Conservation (phyloP, 2,797 vertebrate species). For the Numenius phaeopus region DNA sequence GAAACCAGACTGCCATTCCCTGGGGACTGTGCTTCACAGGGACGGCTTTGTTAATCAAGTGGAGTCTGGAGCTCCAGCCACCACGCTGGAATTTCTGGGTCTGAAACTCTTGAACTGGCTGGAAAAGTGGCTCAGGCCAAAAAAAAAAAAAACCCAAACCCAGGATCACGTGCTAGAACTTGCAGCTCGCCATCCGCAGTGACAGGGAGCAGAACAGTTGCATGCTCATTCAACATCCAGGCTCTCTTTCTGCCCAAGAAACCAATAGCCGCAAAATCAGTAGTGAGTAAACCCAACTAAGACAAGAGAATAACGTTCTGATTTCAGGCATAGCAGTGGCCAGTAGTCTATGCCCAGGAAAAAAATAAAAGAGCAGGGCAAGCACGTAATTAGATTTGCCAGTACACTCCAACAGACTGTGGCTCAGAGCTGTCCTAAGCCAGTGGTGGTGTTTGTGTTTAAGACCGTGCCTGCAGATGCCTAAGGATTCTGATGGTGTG, state of each 20-base stretch:
- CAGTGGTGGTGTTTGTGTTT: not conserved
- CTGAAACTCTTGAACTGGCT: not conserved
- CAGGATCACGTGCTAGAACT: not conserved
- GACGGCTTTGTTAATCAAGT: not conserved
- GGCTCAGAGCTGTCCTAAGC: constrained; percentile 6
- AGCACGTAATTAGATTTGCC: constrained; percentile 57
- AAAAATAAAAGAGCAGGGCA: constrained; percentile 4
- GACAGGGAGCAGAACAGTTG: not conserved
- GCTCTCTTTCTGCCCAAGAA: constrained; percentile 20
- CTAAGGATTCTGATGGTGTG: constrained; percentile 18
- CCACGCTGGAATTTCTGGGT: not conserved
- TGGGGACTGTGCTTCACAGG: not conserved
- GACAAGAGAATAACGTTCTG: not conserved
- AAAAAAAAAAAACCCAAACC: not conserved
- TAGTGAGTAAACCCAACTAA: constrained; percentile 27
- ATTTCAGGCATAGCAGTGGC: constrained; percentile 15
- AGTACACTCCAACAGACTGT: constrained; percentile 28
- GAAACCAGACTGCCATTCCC: constrained; percentile 25
- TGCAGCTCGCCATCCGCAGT: not conserved
- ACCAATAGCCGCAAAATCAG: constrained; percentile 18
- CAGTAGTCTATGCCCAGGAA: not conserved
- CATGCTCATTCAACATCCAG: not conserved
- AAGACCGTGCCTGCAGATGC: constrained; percentile 1
- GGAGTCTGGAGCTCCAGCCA: constrained; percentile 20
- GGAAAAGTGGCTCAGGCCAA: not conserved